Conservation (phyloP, 2,113 vertebrate genomes). For the Psilopsiagon aurifrons region DNA sequence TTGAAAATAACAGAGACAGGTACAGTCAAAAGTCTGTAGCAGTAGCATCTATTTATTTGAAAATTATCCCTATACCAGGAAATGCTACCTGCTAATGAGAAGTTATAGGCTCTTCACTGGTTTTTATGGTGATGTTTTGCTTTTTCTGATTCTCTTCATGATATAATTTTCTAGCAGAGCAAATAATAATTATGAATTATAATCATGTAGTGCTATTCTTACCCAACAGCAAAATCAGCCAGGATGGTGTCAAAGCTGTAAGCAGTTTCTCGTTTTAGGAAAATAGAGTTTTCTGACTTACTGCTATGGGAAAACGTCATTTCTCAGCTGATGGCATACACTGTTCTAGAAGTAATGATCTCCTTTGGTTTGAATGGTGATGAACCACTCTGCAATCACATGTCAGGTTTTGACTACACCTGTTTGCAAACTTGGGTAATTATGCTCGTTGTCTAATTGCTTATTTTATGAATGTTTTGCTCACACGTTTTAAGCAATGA, state of each 20-base stretch:
- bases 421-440: conserved; percentile 73
- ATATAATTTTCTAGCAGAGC: neutral
- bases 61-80: neutral
- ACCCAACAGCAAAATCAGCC: neutral
- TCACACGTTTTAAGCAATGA: conserved; percentile 48
- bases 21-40: neutral
- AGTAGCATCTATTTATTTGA: neutral
- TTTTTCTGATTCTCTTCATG: conserved; percentile 2
- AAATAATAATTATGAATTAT: neutral
- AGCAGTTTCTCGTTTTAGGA: neutral
- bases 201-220: neutral
- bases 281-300: neutral
- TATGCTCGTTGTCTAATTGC: conserved; percentile 60
- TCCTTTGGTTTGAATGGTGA: neutral
- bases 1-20: neutral
- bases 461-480: conserved; percentile 66
- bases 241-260: neutral
- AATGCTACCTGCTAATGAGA: neutral
- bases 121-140: neutral
- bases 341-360: neutral
- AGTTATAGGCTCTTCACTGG: neutral
- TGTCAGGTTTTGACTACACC: conserved; percentile 36
- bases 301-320: neutral
- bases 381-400: neutral
- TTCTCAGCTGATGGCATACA: neutral